phyloP scores from a whole-genome alignment of 2,888 invertebrate genomes.

The Acanthosepion esculentum region DNA sequence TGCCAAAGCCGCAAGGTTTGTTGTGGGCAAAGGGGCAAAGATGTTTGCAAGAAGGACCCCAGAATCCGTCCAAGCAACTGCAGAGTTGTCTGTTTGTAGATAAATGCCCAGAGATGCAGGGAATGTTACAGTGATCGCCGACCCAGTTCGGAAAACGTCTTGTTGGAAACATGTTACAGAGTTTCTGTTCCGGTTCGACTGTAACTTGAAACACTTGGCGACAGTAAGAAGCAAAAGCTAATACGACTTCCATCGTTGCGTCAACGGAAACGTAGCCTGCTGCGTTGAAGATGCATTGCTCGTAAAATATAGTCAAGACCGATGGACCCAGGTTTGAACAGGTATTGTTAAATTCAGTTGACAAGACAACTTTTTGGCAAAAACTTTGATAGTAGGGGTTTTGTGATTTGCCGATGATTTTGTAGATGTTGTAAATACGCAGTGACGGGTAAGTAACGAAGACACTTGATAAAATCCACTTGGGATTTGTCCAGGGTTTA shows the following conservation, averaged over 20 bases:
- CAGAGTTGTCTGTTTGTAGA: slow-evolving; percentile 50
- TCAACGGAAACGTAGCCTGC: background rate
- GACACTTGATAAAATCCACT: slow-evolving; percentile 53
- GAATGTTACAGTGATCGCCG: slow-evolving; percentile 53
- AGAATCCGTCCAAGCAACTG: slow-evolving; percentile 58
- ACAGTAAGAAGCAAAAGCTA: slow-evolving; percentile 50
- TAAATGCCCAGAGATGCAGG: slow-evolving; percentile 54
- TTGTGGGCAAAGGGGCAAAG: slow-evolving; percentile 55
- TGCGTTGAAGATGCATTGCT: slow-evolving; percentile 53
- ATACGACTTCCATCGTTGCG: slow-evolving; percentile 52
- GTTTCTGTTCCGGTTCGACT: slow-evolving; percentile 52
- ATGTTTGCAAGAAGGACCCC: slow-evolving; percentile 56
- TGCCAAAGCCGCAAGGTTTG: slow-evolving; percentile 58
- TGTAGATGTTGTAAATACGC: slow-evolving; percentile 47
- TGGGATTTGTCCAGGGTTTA: slow-evolving; percentile 56
- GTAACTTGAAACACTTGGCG: background rate
- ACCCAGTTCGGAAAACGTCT: slow-evolving; percentile 54
- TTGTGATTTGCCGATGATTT: background rate
- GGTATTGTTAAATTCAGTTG: slow-evolving; percentile 49
- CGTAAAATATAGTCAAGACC: slow-evolving; percentile 42
- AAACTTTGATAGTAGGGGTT: background rate
- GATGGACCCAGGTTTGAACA: slow-evolving; percentile 51
- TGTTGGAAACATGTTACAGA: slow-evolving; percentile 52
- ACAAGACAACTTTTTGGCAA: slow-evolving; percentile 45
- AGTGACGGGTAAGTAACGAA: background rate